Conservation (phyloP, 1,140 invertebrate genomes). For the Campoletis sonorensis region DNA sequence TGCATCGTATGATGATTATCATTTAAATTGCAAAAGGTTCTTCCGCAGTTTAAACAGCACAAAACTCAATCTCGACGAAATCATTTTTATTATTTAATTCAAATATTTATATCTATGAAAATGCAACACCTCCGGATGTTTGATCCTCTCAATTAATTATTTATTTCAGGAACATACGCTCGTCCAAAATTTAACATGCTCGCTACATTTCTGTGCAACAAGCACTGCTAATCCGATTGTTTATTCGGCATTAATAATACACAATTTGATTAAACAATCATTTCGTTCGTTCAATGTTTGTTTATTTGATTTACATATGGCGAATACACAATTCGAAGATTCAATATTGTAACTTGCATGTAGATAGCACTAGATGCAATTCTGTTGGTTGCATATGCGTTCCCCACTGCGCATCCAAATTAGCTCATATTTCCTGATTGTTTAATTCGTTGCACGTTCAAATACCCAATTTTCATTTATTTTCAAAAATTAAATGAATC, state of each 20-base stretch:
- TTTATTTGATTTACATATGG: slow-evolving; percentile 4
- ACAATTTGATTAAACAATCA: slow-evolving; percentile 10
- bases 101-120: too few species aligned
- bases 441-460: neutral
- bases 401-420: neutral
- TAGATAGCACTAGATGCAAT: neutral
- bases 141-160: neutral
- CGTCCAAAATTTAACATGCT: neutral
- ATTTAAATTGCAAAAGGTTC: too few species aligned
- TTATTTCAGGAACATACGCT: neutral
- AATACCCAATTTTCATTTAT: neutral
- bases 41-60: too few species aligned
- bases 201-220: neutral
- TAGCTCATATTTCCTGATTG: neutral
- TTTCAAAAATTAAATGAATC: neutral
- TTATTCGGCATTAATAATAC: neutral
- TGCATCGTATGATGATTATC: neutral
- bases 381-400: neutral
- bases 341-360: slow-evolving; percentile 13
- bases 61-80: too few species aligned
- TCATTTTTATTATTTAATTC: too few species aligned
- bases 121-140: too few species aligned
- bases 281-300: slow-evolving; percentile 3
- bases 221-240: neutral
- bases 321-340: neutral